A percentile compares a stretch with the other conserved stretches of the same genome.
Conservation (phyloP, 2,113 vertebrate genomes). For the Chrysochloris asiatica region DNA sequence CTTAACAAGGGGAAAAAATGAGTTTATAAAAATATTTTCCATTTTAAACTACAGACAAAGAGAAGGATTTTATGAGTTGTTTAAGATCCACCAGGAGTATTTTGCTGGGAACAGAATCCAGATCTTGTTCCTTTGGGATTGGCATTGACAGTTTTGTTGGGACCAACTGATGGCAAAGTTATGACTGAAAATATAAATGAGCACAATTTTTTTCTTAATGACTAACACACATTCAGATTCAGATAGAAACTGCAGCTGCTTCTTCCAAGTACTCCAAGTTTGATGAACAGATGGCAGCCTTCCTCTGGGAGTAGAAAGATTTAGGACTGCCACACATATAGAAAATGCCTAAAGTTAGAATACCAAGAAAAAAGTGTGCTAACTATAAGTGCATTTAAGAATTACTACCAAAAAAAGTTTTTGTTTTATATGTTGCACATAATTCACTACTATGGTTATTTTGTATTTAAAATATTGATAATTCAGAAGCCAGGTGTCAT, state of each 20-base stretch:
- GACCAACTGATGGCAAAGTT: slow-evolving; percentile 44
- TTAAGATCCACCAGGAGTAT: neutral
- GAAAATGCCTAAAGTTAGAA: slow-evolving; percentile 52
- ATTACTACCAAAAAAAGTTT: neutral
- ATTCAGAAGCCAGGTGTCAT: neutral
- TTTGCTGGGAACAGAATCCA: neutral
- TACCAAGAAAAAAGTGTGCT: neutral
- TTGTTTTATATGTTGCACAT: neutral
- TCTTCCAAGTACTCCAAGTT: slow-evolving; percentile 27
- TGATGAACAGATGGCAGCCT: slow-evolving; percentile 70
- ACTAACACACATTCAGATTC: slow-evolving; percentile 44
- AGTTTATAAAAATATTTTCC: neutral
- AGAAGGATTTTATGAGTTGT: slow-evolving; percentile 8
- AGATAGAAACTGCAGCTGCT: slow-evolving; percentile 63
- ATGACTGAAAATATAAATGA: slow-evolving; percentile 64
- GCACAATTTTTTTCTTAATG: slow-evolving; percentile 62
- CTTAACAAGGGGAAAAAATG: neutral
- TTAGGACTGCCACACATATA: slow-evolving; percentile 15
- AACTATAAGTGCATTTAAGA: slow-evolving; percentile 11
- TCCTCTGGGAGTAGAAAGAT: slow-evolving; percentile 57
- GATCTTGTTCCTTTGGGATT: neutral
- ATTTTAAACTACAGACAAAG: neutral
- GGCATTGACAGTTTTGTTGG: slow-evolving; percentile 18
- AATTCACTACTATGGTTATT: neutral
- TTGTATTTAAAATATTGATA: slow-evolving; percentile 32